These are phyloP conservation scores for Rhabdomys pumilio DNA, from an alignment of 2,797 vertebrate species.

Conservation along the genomic window DNA sequence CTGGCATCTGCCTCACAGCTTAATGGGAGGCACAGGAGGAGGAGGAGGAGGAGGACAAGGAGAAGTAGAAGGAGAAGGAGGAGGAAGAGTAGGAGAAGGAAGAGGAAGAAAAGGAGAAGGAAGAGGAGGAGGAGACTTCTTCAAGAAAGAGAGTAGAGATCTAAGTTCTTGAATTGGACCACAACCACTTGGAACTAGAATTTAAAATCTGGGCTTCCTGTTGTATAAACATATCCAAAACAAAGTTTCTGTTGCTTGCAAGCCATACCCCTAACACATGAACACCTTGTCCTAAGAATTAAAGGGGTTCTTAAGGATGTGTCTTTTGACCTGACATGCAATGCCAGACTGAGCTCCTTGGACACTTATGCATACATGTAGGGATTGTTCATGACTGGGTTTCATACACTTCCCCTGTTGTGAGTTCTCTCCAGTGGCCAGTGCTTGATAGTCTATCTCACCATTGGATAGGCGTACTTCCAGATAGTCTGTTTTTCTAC, in stretches of 20 bases:
- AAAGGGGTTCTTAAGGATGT: background rate
- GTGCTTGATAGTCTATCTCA: background rate
- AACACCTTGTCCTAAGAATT: background rate
- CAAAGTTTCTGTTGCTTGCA: background rate
- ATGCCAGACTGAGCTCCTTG: background rate
- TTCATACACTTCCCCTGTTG: background rate
- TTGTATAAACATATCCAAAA: background rate
- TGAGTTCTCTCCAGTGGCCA: background rate
- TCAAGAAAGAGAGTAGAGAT: background rate
- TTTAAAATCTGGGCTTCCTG: slow-evolving; percentile 3
- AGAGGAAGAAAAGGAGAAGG: background rate
- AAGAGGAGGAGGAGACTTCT: background rate
- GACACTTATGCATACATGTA: background rate
- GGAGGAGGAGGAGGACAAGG: background rate
- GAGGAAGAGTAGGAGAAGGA: background rate
- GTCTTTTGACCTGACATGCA: background rate
- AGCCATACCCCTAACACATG: background rate
- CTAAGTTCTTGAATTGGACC: background rate
- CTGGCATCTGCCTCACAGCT: slow-evolving; percentile 36
- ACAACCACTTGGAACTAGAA: background rate
- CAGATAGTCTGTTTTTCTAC: background rate
- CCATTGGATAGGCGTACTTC: background rate
- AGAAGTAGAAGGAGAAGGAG: background rate
- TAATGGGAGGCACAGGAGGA: background rate
- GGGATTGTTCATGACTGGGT: background rate